A percentile compares a stretch with the other conserved stretches of the same genome.
phyloP scores from a whole-genome alignment of 2,797 vertebrate species.

The Euphonia xanthogaster region DNA sequence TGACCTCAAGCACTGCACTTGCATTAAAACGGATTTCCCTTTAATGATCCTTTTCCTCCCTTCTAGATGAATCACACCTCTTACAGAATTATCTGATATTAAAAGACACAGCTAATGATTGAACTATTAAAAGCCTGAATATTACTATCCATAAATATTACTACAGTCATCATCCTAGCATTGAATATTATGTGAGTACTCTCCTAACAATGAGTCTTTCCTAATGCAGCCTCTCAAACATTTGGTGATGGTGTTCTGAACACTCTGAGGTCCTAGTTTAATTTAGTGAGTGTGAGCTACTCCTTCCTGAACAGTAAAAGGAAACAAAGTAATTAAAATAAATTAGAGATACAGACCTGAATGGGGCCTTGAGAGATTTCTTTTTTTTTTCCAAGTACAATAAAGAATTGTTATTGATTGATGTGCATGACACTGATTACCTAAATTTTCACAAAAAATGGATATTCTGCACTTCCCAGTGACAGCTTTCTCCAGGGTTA shows the following conservation, averaged over 20 bases:
- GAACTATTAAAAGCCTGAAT: background rate
- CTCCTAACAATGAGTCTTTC: background rate
- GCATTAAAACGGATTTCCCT: conserved; percentile 64
- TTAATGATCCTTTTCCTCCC: conserved; percentile 49
- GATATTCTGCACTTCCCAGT: background rate
- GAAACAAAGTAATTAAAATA: background rate
- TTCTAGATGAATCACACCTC: conserved; percentile 46
- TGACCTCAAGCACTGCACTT: conserved; percentile 37
- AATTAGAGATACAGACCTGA: background rate
- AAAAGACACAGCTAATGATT: background rate
- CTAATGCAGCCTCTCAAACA: background rate
- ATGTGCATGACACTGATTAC: background rate
- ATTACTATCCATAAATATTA: background rate
- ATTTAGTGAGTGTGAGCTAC: background rate
- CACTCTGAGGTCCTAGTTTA: background rate
- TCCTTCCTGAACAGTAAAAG: background rate
- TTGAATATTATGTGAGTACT: background rate
- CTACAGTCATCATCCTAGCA: background rate
- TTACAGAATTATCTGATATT: conserved; percentile 1
- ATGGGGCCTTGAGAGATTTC: background rate
- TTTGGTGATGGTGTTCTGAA: background rate
- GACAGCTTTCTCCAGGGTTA: background rate
- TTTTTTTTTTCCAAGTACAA: background rate
- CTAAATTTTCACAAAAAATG: background rate
- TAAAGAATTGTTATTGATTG: background rate